Percentiles rank a stretch among this genome's conserved stretches.
Conservation (phyloP, 2,113 vertebrate genomes). For the Saccopteryx bilineata region DNA sequence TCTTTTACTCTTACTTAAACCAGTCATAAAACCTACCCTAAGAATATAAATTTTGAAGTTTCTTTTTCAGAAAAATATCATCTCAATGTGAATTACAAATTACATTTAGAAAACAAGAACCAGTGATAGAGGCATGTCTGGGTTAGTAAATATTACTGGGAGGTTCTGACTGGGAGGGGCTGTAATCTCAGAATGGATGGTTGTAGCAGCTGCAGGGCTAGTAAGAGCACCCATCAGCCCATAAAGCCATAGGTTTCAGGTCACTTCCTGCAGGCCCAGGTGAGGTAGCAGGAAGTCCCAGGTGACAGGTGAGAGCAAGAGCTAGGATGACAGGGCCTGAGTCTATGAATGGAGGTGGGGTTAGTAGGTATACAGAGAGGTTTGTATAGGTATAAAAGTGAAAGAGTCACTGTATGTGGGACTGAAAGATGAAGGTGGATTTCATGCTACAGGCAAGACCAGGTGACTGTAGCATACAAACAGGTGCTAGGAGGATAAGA, state of each 20-base stretch:
- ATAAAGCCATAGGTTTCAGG: no score
- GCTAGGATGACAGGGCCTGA: not conserved
- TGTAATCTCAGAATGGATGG: not conserved
- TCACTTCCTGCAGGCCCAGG: not conserved
- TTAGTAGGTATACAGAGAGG: not conserved
- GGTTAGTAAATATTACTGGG: not conserved
- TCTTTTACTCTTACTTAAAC: not conserved
- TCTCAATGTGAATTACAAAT: not conserved
- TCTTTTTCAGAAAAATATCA: not conserved
- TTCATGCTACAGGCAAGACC: not conserved
- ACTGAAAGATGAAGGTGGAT: not conserved
- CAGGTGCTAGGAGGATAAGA: not conserved
- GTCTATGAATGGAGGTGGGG: not conserved
- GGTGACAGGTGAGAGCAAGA: not conserved
- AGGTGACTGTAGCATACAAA: not conserved
- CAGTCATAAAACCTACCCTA: not conserved
- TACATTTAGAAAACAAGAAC: not conserved
- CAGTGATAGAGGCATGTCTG: not conserved
- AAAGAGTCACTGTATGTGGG: not conserved
- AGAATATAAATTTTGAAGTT: not conserved
- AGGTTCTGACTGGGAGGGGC: not conserved
- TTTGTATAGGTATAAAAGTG: not conserved
- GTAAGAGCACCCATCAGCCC: not conserved
- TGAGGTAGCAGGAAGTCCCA: not conserved
- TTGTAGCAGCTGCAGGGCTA: not conserved